Percentiles rank a stretch among this genome's conserved stretches.
These are phyloP conservation scores for Pagetopsis macropterus DNA, from an alignment of 2,797 vertebrate genomes.

Conservation along the genomic window DNA sequence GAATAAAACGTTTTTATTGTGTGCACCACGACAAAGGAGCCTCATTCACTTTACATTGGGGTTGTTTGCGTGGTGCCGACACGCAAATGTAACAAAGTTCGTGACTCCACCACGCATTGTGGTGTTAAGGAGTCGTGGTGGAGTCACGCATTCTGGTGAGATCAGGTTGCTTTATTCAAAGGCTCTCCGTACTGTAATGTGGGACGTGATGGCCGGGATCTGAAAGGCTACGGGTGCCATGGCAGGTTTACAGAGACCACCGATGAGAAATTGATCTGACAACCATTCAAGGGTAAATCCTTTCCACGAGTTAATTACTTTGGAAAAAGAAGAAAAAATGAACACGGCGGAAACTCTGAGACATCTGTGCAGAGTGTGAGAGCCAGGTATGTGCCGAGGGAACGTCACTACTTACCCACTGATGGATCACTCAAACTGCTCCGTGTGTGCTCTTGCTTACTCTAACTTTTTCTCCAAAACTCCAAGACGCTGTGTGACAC, in stretches of 20 bases:
- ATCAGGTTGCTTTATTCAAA: constrained; percentile 53
- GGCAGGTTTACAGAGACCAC: constrained; percentile 73
- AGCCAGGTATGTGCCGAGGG: constrained; percentile 48
- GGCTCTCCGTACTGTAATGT: constrained; percentile 46
- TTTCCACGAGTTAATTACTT: constrained; percentile 82
- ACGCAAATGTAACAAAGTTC: too few relatives aligned
- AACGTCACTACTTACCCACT: constrained; percentile 37
- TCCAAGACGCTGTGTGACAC: background rate
- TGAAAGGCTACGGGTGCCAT: constrained; percentile 67
- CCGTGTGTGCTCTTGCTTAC: constrained; percentile 13
- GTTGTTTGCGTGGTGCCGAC: too few relatives aligned
- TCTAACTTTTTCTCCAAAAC: constrained; percentile 9
- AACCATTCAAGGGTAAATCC: constrained; percentile 81
- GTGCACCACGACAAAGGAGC: too few relatives aligned
- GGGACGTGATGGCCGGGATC: constrained; percentile 67
- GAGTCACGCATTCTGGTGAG: too few relatives aligned
- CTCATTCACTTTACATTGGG: too few relatives aligned
- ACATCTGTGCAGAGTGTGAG: constrained; percentile 53
- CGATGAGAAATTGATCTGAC: constrained; percentile 83
- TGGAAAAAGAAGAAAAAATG: constrained; percentile 46
- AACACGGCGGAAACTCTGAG: constrained; percentile 53
- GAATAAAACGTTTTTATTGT: too few relatives aligned
- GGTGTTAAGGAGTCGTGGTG: too few relatives aligned
- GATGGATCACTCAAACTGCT: constrained; percentile 44
- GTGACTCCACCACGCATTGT: too few relatives aligned